Evolutionary conservation across 2,113 vertebrate species (phyloP).

Genomic region (Psittacara wagleri): DNA sequence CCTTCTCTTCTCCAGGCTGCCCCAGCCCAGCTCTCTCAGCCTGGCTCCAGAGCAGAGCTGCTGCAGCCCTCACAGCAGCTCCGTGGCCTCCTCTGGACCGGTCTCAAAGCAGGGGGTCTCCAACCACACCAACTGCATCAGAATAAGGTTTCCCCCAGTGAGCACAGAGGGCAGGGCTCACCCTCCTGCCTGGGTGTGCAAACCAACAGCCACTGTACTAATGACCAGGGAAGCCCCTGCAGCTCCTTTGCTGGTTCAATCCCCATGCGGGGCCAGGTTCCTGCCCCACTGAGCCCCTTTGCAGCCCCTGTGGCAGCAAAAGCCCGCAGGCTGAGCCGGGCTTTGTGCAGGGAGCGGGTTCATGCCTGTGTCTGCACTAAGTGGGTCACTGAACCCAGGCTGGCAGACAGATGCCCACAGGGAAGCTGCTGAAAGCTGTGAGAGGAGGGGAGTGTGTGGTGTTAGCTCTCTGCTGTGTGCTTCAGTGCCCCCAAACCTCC

Average conservation of each 20-base stretch:
- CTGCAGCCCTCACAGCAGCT: background rate
- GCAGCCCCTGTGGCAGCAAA: accelerated
- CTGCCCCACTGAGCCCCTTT: background rate
- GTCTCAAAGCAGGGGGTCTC: background rate
- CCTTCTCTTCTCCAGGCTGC: background rate
- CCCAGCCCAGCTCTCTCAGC: background rate
- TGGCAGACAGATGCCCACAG: background rate
- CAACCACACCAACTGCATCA: background rate
- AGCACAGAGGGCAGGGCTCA: background rate
- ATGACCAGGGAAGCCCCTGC: background rate
- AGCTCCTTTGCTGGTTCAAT: background rate
- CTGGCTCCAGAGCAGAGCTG: background rate
- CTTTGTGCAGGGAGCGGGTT: accelerated
- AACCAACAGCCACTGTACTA: background rate
- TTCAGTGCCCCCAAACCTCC: background rate
- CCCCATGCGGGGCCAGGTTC: background rate
- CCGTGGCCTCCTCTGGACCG: background rate
- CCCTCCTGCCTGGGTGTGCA: background rate
- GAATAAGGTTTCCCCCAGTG: background rate
- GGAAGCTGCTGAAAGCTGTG: background rate
- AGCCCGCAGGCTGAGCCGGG: accelerated
- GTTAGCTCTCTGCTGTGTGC: background rate
- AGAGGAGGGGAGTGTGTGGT: background rate
- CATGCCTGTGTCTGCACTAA: background rate
- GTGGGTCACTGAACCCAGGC: background rate